Evolutionary conservation across 2,113 vertebrate species (phyloP), one percentile per base, ranked within the genome.

Genomic region (Nannospalax galili): DNA sequence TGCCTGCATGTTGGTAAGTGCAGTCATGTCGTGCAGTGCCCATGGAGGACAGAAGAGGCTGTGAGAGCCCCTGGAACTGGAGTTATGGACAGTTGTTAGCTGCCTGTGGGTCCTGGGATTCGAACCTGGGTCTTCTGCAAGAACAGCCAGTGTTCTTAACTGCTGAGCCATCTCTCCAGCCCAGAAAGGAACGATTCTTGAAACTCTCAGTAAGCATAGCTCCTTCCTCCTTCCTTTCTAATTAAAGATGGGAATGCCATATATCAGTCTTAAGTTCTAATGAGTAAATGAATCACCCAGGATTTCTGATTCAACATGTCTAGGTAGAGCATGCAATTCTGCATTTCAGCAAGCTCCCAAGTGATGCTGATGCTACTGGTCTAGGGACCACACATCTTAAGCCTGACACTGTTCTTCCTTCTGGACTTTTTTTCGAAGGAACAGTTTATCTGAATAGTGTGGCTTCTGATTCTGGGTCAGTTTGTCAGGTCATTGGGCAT

Each of bases 391-490:
- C 11, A 11, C 48, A 52, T 11, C 6, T 52, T 52, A 7, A 52
- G 6, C 48, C 48, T 6, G 6, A 52, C 6, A 70, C 93, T 32
- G 65, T 30, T 79, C 10, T 14, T 56, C 40, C 84, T 86, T 72
- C 60, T 87, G 70, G 28, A 64, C 22, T 19, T 92, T 9, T 84
- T 92, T 92, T 75, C 1, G 8, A 93, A 74, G 67, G 58, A 84
- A 24, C 48, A 96, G 35, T 35, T 95, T n/a, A 91, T 70, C 48
- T 42, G 28, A 88, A 62, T 64, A 84, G 92, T 70, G 72, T 77
- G 88, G n/a, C 75, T 92, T 95, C 52, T 90, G 62, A 93, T 92
- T 96, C 78, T 93, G 87, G 91, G 92, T 56, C 75, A 92, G 11
- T 92, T 87, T 91, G 77, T 93, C 60, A 92, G 84, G 88, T 79